A percentile compares a stretch with the other conserved stretches of the same genome.
phyloP scores from a whole-genome alignment of 2,113 vertebrate genomes.

The Picathartes gymnocephalus region DNA sequence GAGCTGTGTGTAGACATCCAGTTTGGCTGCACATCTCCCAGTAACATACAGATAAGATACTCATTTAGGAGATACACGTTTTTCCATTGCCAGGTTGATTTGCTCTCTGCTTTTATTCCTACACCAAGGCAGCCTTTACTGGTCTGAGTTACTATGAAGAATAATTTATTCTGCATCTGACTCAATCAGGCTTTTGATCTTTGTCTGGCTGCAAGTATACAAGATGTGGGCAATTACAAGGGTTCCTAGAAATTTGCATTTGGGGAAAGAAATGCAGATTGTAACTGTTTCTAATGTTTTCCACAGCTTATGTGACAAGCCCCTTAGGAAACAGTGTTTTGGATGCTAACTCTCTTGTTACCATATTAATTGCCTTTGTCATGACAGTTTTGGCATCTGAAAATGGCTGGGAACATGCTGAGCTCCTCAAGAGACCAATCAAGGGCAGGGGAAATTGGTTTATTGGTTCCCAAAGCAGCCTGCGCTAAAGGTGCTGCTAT shows the following conservation, averaged over 20 bases:
- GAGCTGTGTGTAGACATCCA: background rate
- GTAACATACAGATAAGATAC: background rate
- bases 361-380: slow-evolving; percentile 79
- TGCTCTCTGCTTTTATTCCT: background rate
- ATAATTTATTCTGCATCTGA: background rate
- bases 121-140: background rate
- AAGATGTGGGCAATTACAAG: slow-evolving; percentile 48
- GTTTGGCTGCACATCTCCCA: background rate
- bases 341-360: slow-evolving; percentile 77
- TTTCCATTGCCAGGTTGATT: background rate
- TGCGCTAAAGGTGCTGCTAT: slow-evolving; percentile 50
- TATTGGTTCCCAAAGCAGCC: slow-evolving; percentile 54
- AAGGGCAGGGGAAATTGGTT: slow-evolving; percentile 65
- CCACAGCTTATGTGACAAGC: slow-evolving; percentile 71
- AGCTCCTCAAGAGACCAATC: slow-evolving; percentile 71
- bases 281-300: slow-evolving; percentile 66
- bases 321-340: slow-evolving; percentile 75
- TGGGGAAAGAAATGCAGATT: slow-evolving; percentile 61
- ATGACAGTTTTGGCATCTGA: slow-evolving; percentile 76
- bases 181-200: slow-evolving; percentile 22
- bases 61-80: background rate
- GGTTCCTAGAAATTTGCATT: slow-evolving; percentile 27
- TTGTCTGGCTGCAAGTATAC: background rate
- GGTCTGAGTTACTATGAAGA: background rate
- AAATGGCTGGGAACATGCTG: slow-evolving; percentile 72